Percentiles rank a stretch among this genome's conserved stretches.
phyloP scores from a whole-genome alignment of 2,113 vertebrate genomes.

The Pelmatolapia mariae region DNA sequence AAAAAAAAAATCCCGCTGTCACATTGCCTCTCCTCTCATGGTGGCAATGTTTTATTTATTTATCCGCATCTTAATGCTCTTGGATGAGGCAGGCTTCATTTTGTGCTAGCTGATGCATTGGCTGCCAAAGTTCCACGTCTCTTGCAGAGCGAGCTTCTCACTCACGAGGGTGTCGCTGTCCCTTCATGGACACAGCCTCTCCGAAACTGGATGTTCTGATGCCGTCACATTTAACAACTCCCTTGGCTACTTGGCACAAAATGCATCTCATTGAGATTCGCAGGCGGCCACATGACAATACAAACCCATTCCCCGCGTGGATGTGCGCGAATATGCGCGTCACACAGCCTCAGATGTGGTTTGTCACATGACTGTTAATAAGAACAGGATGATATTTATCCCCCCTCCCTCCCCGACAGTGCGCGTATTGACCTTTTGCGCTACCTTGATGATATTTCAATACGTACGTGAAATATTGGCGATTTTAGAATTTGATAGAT shows the following conservation, averaged over 20 bases:
- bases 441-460: background rate
- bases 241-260: background rate
- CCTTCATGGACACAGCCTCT: conserved; percentile 2
- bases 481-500: background rate
- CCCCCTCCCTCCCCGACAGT: background rate
- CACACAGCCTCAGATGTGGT: background rate
- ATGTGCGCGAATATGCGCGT: background rate
- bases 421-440: background rate
- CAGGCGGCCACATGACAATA: background rate
- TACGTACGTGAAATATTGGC: background rate
- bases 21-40: conserved; percentile 46
- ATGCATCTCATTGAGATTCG: background rate
- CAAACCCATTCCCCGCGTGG: background rate
- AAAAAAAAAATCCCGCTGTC: conserved; percentile 28
- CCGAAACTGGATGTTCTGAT: conserved; percentile 14
- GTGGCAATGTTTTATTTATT: conserved; percentile 68
- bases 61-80: conserved; percentile 50
- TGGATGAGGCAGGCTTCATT: conserved; percentile 53
- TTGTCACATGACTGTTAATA: background rate
- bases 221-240: conserved; percentile 40
- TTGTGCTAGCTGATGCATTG: conserved; percentile 38
- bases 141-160: conserved; percentile 29
- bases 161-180: conserved; percentile 13
- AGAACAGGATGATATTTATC: background rate
- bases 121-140: conserved; percentile 27